These are phyloP conservation scores for Sinocyclocheilus anophthalmus DNA, from an alignment of 2,113 vertebrate species.

Conservation along the genomic window DNA sequence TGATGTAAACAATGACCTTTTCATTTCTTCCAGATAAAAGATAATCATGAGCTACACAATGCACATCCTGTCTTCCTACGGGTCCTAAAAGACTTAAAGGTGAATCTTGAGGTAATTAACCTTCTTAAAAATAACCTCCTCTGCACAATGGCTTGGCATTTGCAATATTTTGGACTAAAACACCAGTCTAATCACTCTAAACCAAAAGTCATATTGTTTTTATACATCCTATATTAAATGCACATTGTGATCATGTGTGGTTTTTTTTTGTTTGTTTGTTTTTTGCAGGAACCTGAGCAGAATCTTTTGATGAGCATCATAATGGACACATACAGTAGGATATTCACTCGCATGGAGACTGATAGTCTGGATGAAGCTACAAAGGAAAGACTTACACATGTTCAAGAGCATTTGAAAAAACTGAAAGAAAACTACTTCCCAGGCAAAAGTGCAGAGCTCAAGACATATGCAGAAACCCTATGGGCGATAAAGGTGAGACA, in stretches of 20 bases:
- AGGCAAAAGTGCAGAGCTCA: conserved; percentile 42
- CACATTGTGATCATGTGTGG: not conserved
- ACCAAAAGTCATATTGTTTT: not conserved
- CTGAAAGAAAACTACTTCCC: conserved; percentile 48
- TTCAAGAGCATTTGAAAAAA: conserved; percentile 36
- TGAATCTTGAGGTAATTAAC: conserved; percentile 46
- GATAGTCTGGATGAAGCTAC: conserved; percentile 27
- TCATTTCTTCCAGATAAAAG: conserved; percentile 41
- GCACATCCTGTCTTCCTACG: conserved; percentile 42
- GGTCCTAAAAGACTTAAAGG: conserved; percentile 30
- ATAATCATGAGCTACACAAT: not conserved
- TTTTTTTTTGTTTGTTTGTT: not conserved
- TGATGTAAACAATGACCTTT: not conserved
- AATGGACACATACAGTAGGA: conserved; percentile 52
- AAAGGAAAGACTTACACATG: conserved; percentile 15
- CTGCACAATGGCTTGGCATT: not conserved
- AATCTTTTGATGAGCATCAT: conserved; percentile 54
- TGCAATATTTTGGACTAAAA: not conserved
- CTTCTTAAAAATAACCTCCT: not conserved
- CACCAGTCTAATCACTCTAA: not conserved
- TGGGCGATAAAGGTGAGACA: conserved; percentile 43
- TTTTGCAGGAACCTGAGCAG: conserved; percentile 46
- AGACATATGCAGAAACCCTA: conserved; percentile 36
- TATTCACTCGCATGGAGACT: conserved; percentile 46
- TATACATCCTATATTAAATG: not conserved